Evolutionary conservation across 2,113 vertebrate genomes (phyloP).

Genomic region (Myotis davidii): DNA sequence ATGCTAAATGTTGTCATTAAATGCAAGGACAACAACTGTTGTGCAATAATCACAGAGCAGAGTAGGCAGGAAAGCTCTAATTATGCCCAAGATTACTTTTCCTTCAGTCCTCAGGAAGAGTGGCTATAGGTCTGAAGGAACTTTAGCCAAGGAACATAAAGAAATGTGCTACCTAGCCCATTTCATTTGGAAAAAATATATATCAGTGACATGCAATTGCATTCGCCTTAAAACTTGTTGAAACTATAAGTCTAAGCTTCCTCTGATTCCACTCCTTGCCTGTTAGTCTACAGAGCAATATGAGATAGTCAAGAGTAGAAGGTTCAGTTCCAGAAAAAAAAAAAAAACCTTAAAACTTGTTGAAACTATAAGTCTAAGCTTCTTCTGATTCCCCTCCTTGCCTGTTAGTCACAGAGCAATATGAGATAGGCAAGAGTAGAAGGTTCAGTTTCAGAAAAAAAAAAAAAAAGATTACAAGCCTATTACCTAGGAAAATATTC

Average conservation of each 20-base stretch:
- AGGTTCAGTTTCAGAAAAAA: neutral
- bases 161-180: neutral
- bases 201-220: neutral
- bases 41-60: neutral
- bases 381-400: neutral
- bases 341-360: neutral
- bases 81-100: neutral
- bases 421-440: neutral
- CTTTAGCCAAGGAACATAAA: neutral
- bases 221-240: neutral
- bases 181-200: neutral
- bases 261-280: neutral
- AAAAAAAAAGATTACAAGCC: neutral
- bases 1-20: neutral
- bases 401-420: neutral
- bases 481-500: neutral
- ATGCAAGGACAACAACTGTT: neutral
- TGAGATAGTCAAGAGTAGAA: neutral
- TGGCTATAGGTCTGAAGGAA: neutral
- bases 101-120: neutral
- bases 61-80: neutral
- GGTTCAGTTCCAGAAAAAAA: neutral
- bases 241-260: neutral
- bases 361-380: neutral
- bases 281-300: neutral